Evolutionary conservation across 2,888 invertebrate genomes (phyloP), one percentile per base, ranked within the genome.

Genomic region (Andrena chrysosceles): DNA sequence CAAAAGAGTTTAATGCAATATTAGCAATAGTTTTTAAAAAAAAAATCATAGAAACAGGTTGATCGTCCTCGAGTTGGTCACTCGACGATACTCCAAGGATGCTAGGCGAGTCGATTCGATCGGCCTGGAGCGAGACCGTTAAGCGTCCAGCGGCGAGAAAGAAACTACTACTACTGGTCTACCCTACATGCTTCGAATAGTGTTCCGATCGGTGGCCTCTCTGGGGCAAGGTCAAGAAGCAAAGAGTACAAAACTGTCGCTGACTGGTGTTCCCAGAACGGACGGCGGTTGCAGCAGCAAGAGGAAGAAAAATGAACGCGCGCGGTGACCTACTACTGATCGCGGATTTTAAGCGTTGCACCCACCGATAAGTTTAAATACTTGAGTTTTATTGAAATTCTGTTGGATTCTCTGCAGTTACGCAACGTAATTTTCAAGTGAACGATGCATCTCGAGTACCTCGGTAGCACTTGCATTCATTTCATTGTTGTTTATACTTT

Each of bases 161-260:
- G 82, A 84, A 86, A 86, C 83, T 75, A 79, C 54, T 20, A 54
- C 64, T 73, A 52, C 33, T 33, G 33, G 68, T 84, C 80, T 86
- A 82, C 81, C 85, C 82, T 76, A 82, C 89, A 85, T 86, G 85
- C 87, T 76, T 73, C 86, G 84, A 83, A 84, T 84, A 84, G 80
- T 84, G 77, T 77, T 78, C 82, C 82, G 78, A 82, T 80, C 87
- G 81, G 89, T 77, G 85, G 83, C 83, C 85, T 88, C 88, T 89
- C 86, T 89, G 89, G 88, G 89, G 88, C 88, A 89, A 89, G 89
- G 89, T 89, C 89, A 89, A 89, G 86, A 88, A 87, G 89, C 86
- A 86, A 85, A 85, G 80, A 89, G 85, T 85, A 89, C 78, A 89
- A 85, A 89, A 89, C 86, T 89, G 86, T 89, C 88, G 81, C 87